Evolutionary conservation across 2,797 vertebrate genomes (phyloP).

Genomic region (Hippopotamyrus pictus): DNA sequence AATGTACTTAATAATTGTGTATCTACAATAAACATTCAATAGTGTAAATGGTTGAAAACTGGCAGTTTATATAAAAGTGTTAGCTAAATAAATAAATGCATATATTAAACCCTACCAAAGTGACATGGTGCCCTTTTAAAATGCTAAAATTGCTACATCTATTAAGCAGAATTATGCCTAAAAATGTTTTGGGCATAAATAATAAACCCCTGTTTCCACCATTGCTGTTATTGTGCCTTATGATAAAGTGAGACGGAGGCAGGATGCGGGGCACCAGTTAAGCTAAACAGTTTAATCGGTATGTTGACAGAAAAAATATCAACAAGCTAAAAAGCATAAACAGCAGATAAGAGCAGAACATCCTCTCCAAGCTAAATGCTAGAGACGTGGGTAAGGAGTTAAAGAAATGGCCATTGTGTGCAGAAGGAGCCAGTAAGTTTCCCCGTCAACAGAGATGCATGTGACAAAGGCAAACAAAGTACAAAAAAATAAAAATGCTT

Average conservation of each 20-base stretch:
- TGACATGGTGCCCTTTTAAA: background rate
- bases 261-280: constrained; percentile 54
- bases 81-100: background rate
- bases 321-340: constrained; percentile 49
- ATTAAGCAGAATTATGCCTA: background rate
- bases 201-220: constrained; percentile 25
- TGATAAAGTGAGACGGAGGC: constrained; percentile 34
- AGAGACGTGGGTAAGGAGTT: constrained; percentile 7
- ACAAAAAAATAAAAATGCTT: constrained; percentile 2
- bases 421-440: background rate
- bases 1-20: background rate
- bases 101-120: background rate
- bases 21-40: background rate
- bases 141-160: background rate
- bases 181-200: background rate
- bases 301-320: constrained; percentile 53
- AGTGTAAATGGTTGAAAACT: background rate
- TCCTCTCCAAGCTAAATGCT: constrained; percentile 40
- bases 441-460: background rate
- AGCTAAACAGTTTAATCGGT: constrained; percentile 58
- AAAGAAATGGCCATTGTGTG: constrained; percentile 30
- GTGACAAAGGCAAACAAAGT: background rate
- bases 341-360: constrained; percentile 51
- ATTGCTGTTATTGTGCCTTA: constrained; percentile 44
- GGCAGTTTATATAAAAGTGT: background rate